These are phyloP conservation scores for Eilema depressum DNA, from an alignment of 2,888 invertebrate genomes.

Conservation along the genomic window DNA sequence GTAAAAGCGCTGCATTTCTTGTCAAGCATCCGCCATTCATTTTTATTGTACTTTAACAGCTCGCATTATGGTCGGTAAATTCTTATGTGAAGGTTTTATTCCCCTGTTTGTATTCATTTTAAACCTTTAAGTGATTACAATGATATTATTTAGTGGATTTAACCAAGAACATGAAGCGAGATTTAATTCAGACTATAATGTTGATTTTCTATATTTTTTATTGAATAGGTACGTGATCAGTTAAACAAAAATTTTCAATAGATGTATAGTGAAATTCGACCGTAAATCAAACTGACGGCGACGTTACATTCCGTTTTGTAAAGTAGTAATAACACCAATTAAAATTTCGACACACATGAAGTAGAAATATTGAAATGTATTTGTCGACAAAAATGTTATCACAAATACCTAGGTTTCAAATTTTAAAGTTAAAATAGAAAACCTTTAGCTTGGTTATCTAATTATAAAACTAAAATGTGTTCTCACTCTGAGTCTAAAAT, in stretches of 20 bases:
- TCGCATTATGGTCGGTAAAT: slow-evolving; percentile 1
- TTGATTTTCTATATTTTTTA: too few relatives aligned
- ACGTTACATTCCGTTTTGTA: too few relatives aligned
- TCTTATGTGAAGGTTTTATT: slow-evolving; percentile 9
- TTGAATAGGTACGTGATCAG: too few relatives aligned
- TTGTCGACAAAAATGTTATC: too few relatives aligned
- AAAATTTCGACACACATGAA: too few relatives aligned
- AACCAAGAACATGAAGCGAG: background rate
- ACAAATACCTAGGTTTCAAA: too few relatives aligned
- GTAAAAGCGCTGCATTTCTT: slow-evolving; percentile 15
- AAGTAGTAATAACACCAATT: too few relatives aligned
- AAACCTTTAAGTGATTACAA: slow-evolving; percentile 6
- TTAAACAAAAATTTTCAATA: too few relatives aligned
- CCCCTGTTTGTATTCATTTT: background rate
- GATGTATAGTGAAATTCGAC: too few relatives aligned
- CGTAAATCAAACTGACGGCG: too few relatives aligned
- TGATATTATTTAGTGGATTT: background rate
- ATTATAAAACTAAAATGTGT: background rate
- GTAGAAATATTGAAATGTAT: too few relatives aligned
- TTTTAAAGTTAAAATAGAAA: background rate
- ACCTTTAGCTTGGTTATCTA: background rate
- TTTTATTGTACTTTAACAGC: slow-evolving; percentile 16
- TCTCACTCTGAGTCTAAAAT: background rate
- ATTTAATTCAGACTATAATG: too few relatives aligned
- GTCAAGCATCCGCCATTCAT: slow-evolving; percentile 12